Conservation (phyloP, 2,888 invertebrate genomes). For the Nymphalis c-album region DNA sequence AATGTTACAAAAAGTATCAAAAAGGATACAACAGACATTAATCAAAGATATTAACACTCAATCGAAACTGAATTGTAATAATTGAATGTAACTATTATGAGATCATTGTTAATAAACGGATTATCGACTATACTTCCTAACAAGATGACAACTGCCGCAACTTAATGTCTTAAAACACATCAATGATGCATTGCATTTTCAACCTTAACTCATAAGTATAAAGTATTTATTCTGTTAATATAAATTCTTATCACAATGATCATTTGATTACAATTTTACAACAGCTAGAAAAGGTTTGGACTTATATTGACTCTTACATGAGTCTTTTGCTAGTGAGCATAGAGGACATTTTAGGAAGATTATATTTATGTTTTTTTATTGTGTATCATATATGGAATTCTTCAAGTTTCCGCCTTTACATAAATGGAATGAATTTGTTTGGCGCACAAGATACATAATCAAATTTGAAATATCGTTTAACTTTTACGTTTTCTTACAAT, state of each 20-base stretch:
- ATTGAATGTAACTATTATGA: conserved; percentile 58
- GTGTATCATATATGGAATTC: conserved; percentile 38
- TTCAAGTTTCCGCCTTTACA: conserved; percentile 48
- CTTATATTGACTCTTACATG: neutral
- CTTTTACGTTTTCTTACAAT: conserved; percentile 24
- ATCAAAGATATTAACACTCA: conserved; percentile 39
- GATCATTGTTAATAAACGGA: conserved; percentile 53
- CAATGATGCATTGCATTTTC: conserved; percentile 7
- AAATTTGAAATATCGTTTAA: conserved; percentile 21
- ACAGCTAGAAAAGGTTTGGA: conserved; percentile 44
- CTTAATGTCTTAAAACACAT: neutral
- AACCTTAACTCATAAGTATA: conserved; percentile 6
- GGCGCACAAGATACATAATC: conserved; percentile 35
- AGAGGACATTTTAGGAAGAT: neutral
- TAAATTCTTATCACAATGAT: conserved; percentile 41
- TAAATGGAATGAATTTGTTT: conserved; percentile 42
- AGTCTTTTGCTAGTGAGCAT: neutral
- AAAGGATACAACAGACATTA: conserved; percentile 23
- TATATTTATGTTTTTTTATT: neutral
- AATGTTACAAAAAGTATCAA: conserved; percentile 29
- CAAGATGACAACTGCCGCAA: conserved; percentile 7
- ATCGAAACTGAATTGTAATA: conserved; percentile 55
- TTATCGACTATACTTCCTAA: conserved; percentile 48
- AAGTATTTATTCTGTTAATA: neutral
- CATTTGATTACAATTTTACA: conserved; percentile 62